Evolutionary conservation across 2,113 vertebrate genomes (phyloP).

Genomic region (Axis porcinus): DNA sequence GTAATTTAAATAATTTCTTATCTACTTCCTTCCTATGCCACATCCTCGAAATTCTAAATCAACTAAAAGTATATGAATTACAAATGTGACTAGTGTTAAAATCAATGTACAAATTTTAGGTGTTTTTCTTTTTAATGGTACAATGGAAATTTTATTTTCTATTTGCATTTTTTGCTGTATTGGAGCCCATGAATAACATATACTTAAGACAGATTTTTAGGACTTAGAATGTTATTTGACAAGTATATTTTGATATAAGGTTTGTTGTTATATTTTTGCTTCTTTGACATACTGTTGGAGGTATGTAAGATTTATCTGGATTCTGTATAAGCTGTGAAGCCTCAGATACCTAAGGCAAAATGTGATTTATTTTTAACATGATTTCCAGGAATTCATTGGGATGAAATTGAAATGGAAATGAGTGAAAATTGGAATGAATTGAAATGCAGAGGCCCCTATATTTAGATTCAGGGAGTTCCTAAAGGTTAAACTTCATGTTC

Average conservation of each 20-base stretch:
- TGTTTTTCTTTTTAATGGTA: neutral
- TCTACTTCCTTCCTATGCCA: neutral
- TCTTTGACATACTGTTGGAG: neutral
- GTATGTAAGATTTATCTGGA: neutral
- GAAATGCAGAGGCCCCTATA: neutral
- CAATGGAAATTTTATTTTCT: neutral
- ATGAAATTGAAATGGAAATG: neutral
- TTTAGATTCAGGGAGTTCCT: neutral
- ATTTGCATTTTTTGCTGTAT: neutral
- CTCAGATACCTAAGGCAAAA: neutral
- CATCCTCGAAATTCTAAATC: neutral
- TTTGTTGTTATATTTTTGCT: neutral
- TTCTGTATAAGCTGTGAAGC: neutral
- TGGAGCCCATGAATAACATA: neutral
- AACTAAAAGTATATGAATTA: neutral
- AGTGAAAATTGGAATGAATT: neutral
- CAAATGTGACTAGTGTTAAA: neutral
- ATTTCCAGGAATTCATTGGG: neutral
- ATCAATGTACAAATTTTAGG: neutral
- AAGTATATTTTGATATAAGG: neutral
- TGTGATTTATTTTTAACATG: neutral
- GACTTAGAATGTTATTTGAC: neutral
- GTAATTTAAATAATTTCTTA: neutral
- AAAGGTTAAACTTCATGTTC: neutral
- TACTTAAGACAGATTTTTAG: neutral